Conservation (phyloP, 2,797 vertebrate genomes). For the Enteromius treurensis region DNA sequence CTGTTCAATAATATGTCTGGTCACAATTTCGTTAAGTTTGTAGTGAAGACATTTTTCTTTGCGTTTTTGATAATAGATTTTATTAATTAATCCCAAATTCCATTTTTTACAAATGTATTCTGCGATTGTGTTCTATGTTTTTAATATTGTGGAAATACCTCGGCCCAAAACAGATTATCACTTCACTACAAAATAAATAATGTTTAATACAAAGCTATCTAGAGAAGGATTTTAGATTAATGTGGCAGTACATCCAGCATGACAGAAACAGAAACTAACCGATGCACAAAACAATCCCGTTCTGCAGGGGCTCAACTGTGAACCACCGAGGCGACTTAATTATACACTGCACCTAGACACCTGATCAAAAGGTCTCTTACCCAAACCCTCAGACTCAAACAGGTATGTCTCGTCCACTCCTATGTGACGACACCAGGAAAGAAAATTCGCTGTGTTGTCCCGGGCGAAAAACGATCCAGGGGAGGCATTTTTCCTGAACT, state of each 20-base stretch:
- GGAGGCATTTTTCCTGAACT: constrained; percentile 89
- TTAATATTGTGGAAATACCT: background rate
- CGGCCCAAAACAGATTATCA: too few species aligned
- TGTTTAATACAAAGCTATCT: background rate
- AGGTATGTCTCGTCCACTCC: constrained; percentile 94
- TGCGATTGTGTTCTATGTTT: background rate
- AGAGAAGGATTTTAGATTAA: background rate
- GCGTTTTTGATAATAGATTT: background rate
- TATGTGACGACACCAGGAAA: constrained; percentile 90
- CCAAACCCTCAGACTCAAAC: constrained; percentile 97
- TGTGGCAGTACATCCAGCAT: background rate
- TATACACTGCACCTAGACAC: background rate
- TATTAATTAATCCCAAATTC: background rate
- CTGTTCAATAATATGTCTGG: background rate
- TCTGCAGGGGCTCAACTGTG: background rate
- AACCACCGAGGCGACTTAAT: background rate
- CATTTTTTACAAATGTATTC: background rate
- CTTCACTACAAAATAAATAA: background rate
- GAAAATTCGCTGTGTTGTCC: constrained; percentile 98
- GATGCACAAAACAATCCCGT: background rate
- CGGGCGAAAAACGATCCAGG: constrained; percentile 96
- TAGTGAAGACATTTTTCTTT: background rate
- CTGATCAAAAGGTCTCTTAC: constrained; percentile 70
- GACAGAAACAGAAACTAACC: background rate
- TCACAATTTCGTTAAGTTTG: background rate